Evolutionary conservation across 2,888 invertebrate species (phyloP), one percentile per base, ranked within the genome.

Genomic region (Holacanthella duospinosa): DNA sequence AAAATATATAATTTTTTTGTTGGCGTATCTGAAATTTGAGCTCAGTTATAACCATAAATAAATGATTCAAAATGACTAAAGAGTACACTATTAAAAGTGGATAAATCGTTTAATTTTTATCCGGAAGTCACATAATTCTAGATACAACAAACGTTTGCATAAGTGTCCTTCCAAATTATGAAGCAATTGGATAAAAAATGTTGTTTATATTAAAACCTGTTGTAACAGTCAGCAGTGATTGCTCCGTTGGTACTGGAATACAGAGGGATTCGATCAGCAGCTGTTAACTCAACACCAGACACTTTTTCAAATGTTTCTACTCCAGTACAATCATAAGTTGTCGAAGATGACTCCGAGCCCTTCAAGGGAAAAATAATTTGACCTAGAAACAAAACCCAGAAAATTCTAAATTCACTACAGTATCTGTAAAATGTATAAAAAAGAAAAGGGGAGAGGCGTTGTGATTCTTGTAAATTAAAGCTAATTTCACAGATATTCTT

Each of bases 271-370:
- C 70, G 61, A 29, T 73, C 72, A 24, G 65, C 65, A 2, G 68
- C 61, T 27, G 70, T 61, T 29, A 70, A 63, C 2, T 73, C 72
- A 25, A 71, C 64, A n/a, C 72, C 72, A 6, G 66, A 69, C 9
- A 73, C 70, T 68, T 73, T 73, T 63, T 73, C 72, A 67, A 73
- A 73, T 25, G 71, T 71, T 44, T 73, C 72, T 12, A 73, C 68
- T 26, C 72, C 72, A 53, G 64, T 61, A 62, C 72, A 73, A 55
- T 73, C 72, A 19, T 66, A 60, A 2, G 71, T 63, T 9, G 6
- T 16, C 36, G 36, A 6, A 36, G 36, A 36, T 9, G n/a, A n/a
- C n/a, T 9, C 36, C 36, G 16, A 16, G 36, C 6, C 16, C 16
- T 36, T 36, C 36, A 36, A 36, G 36, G 36, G 9, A 9, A 36